A percentile compares a stretch with the other conserved stretches of the same genome.
Evolutionary conservation across 2,113 vertebrate genomes (phyloP).

Genomic region (Athene noctua): DNA sequence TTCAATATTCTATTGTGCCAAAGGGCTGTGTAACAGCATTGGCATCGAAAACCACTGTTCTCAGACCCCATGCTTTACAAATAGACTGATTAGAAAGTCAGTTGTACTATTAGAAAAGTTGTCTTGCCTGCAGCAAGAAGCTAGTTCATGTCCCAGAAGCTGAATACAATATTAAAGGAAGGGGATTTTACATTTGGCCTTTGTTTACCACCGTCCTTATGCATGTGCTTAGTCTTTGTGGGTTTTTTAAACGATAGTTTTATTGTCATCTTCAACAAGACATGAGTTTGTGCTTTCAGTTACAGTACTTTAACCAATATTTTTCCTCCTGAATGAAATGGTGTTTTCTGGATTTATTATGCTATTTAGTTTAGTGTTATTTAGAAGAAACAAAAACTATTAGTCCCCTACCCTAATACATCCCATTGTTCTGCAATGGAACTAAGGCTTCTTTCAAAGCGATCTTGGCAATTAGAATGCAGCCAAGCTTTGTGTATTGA

Average conservation of each 20-base stretch:
- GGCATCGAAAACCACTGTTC: rapidly evolving
- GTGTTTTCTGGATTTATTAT: not conserved
- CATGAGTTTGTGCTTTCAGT: not conserved
- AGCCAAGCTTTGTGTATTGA: constrained; percentile 16
- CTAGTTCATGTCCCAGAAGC: not conserved
- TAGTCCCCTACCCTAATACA: not conserved
- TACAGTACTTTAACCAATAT: not conserved
- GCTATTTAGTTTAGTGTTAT: not conserved
- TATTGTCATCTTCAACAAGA: not conserved
- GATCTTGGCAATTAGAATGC: not conserved
- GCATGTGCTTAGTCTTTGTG: not conserved
- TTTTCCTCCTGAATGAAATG: not conserved
- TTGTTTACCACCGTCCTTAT: not conserved
- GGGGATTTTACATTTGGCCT: not conserved
- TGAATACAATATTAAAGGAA: not conserved
- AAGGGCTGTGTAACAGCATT: not conserved
- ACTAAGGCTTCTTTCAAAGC: not conserved
- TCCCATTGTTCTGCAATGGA: not conserved
- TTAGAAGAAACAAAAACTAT: not conserved
- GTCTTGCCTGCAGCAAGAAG: not conserved
- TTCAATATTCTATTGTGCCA: not conserved
- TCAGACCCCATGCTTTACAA: not conserved
- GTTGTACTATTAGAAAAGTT: not conserved
- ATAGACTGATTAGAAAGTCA: not conserved
- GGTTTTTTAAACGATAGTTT: not conserved